These are phyloP conservation scores for Toxotes jaculatrix DNA, from an alignment of 2,113 vertebrate genomes.

Conservation along the genomic window DNA sequence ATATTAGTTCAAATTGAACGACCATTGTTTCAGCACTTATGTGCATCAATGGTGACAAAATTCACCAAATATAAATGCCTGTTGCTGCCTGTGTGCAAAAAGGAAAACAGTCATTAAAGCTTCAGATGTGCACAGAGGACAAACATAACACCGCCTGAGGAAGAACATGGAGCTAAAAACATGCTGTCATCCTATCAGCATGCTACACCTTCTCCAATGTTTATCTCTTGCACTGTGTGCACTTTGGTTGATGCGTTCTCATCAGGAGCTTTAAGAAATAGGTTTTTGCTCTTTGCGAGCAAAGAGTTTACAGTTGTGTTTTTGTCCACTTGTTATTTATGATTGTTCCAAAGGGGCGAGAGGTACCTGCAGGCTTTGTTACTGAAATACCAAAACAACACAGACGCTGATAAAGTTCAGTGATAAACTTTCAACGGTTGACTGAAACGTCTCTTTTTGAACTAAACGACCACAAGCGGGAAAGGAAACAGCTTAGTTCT, in stretches of 20 bases:
- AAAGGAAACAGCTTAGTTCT: no score
- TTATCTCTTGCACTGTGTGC: not conserved
- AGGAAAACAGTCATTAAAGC: not conserved
- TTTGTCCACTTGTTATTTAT: not conserved
- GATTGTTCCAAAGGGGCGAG: not conserved
- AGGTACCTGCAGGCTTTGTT: no score
- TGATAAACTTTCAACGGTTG: no score
- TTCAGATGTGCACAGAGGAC: not conserved
- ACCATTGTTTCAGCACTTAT: not conserved
- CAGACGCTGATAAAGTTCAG: not conserved
- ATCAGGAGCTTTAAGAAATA: not conserved
- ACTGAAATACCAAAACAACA: not conserved
- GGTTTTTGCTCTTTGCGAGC: not conserved
- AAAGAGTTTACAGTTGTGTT: not conserved
- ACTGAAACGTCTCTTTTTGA: no score
- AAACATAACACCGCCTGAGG: slow-evolving; percentile 3
- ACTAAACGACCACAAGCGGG: not conserved
- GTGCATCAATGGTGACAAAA: not conserved
- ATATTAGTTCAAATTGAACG: no score
- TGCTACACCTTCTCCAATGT: not conserved
- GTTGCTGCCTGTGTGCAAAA: slow-evolving; percentile 1
- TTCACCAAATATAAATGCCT: not conserved
- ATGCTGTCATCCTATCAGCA: not conserved
- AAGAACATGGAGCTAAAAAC: not conserved
- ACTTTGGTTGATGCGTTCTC: not conserved